Percentiles rank a stretch among this genome's conserved stretches.
Evolutionary conservation across 2,888 invertebrate genomes (phyloP).

Genomic region (Deroplatys truncata): DNA sequence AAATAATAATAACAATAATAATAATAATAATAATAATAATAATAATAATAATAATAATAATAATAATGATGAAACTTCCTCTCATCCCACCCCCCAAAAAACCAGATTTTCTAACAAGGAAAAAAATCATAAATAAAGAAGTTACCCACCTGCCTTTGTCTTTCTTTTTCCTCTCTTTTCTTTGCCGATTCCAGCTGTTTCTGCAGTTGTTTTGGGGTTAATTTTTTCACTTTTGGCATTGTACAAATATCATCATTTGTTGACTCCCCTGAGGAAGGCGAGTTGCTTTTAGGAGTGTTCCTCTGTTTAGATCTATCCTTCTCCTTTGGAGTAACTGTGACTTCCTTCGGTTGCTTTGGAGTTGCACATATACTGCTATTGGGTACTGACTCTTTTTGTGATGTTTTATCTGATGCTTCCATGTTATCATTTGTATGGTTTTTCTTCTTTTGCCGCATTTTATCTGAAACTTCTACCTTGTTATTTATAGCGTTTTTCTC

Average conservation of each 20-base stretch:
- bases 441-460: neutral
- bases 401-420: neutral
- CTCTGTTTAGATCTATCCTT: neutral
- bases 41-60: too few relatives aligned
- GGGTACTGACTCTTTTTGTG: neutral
- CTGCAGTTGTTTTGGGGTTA: conserved; percentile 48
- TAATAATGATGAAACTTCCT: too few relatives aligned
- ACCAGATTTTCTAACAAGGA: too few relatives aligned
- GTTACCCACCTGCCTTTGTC: conserved; percentile 45
- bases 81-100: too few relatives aligned
- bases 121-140: neutral
- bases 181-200: conserved; percentile 56
- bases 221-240: conserved; percentile 34
- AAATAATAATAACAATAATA: too few relatives aligned
- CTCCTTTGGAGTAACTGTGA: neutral
- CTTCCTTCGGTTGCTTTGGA: neutral
- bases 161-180: conserved; percentile 53
- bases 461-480: neutral
- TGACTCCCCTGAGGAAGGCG: neutral
- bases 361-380: neutral
- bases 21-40: too few relatives aligned
- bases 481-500: neutral
- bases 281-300: neutral
- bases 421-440: neutral
- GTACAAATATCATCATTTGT: neutral